Evolutionary conservation across 2,888 invertebrate species (phyloP), one percentile per base, ranked within the genome.

Genomic region (Polydrusus cervinus): DNA sequence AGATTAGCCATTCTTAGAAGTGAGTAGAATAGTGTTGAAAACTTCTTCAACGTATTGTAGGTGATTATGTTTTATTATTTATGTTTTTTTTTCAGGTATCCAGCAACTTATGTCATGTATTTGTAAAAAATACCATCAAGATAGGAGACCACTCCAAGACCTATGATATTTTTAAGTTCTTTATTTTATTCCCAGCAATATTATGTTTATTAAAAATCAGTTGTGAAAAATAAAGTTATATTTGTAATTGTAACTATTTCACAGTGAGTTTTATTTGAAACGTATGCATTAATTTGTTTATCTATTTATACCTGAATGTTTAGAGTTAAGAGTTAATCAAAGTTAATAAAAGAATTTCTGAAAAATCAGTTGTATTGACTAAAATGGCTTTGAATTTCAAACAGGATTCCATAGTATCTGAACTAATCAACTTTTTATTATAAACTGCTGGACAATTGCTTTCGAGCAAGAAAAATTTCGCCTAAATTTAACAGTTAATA

Each of bases 211-310:
- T 34, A 20, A 69, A 34, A 51, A 57, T 65, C 64, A 64, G 66
- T 70, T 74, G 30, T 78, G 76, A 79, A 79, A 81, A 84, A 84
- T 83, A 84, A 84, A 84, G 81, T 84, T 85, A 83, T 85, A 86
- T 84, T 84, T 85, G 83, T 85, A 85, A 84, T 82, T 62, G 62
- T 71, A 49, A 25, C 45, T 14, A 57, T 53, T 18, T 66, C 25
- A 47, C 38, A 55, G 14, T 34, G 71, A 66, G 47, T 65, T 72
- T 72, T 72, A 55, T 72, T 57, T 72, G 49, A 57, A 57, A 25
- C 38, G 57, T 60, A 40, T 60, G 14, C 7, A 20, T 53, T 49
- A 34, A 55, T 68, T 67, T 67, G 66, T 67, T 67, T 67, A 53
- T n/a, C 20, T 55, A 18, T 67, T 55, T 67, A 67, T 53, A 67